These are phyloP conservation scores for Eospalax fontanierii DNA, from an alignment of 2,797 vertebrate species.

Conservation along the genomic window DNA sequence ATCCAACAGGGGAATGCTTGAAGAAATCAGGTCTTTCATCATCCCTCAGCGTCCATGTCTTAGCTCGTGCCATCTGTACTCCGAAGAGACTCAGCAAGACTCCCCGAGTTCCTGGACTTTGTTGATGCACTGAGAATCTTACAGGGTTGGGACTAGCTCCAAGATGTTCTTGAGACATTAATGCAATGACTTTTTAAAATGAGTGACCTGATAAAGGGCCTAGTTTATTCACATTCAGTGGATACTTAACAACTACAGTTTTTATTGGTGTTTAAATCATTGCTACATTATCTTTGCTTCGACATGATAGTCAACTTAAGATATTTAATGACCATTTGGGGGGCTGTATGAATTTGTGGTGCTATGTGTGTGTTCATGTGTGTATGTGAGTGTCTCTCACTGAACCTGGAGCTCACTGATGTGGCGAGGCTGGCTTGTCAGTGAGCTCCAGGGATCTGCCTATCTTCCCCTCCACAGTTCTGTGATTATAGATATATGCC, in stretches of 20 bases:
- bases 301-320: background rate
- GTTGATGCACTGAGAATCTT: background rate
- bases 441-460: background rate
- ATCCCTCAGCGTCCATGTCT: background rate
- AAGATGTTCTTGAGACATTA: constrained; percentile 4
- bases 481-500: background rate
- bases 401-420: background rate
- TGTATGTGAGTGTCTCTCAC: background rate
- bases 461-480: background rate
- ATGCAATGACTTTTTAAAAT: constrained; percentile 52
- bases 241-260: background rate
- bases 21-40: background rate
- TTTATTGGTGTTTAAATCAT: constrained; percentile 47
- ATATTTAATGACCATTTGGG: background rate
- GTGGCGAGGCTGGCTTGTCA: background rate
- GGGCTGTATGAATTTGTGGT: background rate
- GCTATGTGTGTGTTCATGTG: no score
- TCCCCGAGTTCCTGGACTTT: background rate
- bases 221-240: constrained; percentile 29
- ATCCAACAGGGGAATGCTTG: background rate
- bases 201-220: background rate
- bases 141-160: background rate
- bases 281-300: background rate
- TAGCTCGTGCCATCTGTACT: background rate
- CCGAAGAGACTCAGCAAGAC: background rate